Percentiles rank a stretch among this genome's conserved stretches.
Conservation (phyloP, 2,797 vertebrate genomes). For the Girardinus metallicus region DNA sequence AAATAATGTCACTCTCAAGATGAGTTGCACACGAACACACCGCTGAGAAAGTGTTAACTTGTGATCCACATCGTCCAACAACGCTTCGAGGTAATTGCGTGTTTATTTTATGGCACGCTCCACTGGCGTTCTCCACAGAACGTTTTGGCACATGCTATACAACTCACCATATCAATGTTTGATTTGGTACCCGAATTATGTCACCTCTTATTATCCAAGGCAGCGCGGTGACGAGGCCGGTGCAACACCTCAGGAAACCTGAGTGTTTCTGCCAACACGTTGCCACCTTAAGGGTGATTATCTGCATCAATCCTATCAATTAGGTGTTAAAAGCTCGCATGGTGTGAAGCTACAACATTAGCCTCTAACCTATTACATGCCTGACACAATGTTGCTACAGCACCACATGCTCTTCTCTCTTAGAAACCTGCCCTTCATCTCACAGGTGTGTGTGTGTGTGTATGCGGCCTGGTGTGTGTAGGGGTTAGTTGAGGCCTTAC, state of each 20-base stretch:
- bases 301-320: constrained; percentile 44
- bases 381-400: neutral
- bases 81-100: neutral
- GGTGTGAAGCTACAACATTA: constrained; percentile 7
- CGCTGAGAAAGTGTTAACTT: neutral
- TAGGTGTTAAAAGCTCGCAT: constrained; percentile 47
- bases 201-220: neutral
- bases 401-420: neutral
- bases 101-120: neutral
- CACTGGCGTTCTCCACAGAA: neutral
- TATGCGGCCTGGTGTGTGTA: neutral
- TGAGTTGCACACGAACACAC: neutral
- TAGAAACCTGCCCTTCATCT: neutral
- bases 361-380: constrained; percentile 4
- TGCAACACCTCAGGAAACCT: neutral
- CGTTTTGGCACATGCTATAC: neutral
- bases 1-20: too few relatives aligned
- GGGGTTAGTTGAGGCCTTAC: neutral
- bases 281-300: constrained; percentile 40
- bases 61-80: neutral
- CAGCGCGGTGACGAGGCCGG: neutral
- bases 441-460: neutral
- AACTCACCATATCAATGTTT: neutral
- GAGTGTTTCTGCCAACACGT: constrained; percentile 31
- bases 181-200: neutral